Evolutionary conservation across 2,797 vertebrate species (phyloP).

Genomic region (Capromys pilorides): DNA sequence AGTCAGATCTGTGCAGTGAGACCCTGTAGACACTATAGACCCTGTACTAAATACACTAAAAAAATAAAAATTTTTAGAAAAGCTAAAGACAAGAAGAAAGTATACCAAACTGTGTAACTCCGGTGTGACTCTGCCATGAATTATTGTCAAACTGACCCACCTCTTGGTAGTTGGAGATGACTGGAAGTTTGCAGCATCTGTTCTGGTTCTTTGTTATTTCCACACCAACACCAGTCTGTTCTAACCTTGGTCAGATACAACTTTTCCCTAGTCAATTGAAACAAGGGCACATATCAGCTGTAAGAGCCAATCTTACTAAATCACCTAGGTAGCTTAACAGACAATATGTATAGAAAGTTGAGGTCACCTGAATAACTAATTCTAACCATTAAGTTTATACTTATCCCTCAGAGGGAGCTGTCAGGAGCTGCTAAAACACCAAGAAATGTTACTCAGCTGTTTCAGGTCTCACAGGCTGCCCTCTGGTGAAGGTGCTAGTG

Average conservation of each 20-base stretch:
- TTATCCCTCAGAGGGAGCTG: not conserved
- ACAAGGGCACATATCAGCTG: not conserved
- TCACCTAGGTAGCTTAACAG: not conserved
- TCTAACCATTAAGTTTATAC: not conserved
- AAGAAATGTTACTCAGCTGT: not conserved
- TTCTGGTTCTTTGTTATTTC: not conserved
- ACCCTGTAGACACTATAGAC: too few species aligned
- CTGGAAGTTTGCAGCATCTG: not conserved
- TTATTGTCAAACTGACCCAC: not conserved
- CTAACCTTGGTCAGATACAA: not conserved
- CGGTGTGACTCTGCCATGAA: not conserved
- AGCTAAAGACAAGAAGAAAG: not conserved
- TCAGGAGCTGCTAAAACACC: not conserved
- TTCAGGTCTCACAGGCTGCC: not conserved
- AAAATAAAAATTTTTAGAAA: not conserved
- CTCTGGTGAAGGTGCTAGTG: not conserved
- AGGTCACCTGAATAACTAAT: slow-evolving; percentile 12
- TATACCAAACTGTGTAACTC: not conserved
- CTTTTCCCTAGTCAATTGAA: not conserved
- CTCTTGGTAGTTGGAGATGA: too few species aligned
- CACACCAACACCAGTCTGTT: not conserved
- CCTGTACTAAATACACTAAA: too few species aligned
- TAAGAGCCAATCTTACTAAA: not conserved
- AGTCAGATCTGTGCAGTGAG: too few species aligned
- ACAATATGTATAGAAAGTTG: not conserved